Percentiles rank a stretch among this genome's conserved stretches.
Evolutionary conservation across 2,888 invertebrate genomes (phyloP).

Genomic region (Plusia festucae): DNA sequence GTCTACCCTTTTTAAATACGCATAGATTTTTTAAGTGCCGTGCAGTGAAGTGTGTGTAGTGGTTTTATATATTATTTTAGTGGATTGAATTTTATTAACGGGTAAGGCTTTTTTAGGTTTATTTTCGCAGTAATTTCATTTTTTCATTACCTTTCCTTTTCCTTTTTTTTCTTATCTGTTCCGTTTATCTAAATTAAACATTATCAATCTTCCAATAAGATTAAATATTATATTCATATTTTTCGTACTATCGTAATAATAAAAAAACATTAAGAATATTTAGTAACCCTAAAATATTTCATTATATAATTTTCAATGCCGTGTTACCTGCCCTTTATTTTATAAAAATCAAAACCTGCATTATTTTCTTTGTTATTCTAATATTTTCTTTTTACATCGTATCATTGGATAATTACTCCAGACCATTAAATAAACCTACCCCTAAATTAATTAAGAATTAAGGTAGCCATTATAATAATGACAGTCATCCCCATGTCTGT

Average conservation of each 20-base stretch:
- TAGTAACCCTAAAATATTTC: neutral
- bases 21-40: slow-evolving; percentile 74
- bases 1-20: slow-evolving; percentile 74
- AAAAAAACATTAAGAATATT: neutral
- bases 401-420: neutral
- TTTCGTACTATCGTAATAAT: neutral
- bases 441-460: slow-evolving; percentile 23
- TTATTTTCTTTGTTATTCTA: neutral
- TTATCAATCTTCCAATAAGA: neutral
- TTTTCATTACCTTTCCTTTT: slow-evolving; percentile 15
- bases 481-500: slow-evolving; percentile 27
- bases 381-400: neutral
- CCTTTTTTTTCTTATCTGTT: neutral
- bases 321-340: neutral
- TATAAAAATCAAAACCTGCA: neutral
- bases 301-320: neutral
- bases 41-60: slow-evolving; percentile 64
- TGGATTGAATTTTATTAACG: slow-evolving; percentile 54
- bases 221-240: neutral
- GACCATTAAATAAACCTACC: neutral
- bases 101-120: slow-evolving; percentile 54
- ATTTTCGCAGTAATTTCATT: slow-evolving; percentile 7
- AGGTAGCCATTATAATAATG: slow-evolving; percentile 27
- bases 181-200: neutral
- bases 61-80: slow-evolving; percentile 39